A percentile compares a stretch with the other conserved stretches of the same genome.
phyloP scores from a whole-genome alignment of 2,113 vertebrate species.

The Sarotherodon lohbergeri region DNA sequence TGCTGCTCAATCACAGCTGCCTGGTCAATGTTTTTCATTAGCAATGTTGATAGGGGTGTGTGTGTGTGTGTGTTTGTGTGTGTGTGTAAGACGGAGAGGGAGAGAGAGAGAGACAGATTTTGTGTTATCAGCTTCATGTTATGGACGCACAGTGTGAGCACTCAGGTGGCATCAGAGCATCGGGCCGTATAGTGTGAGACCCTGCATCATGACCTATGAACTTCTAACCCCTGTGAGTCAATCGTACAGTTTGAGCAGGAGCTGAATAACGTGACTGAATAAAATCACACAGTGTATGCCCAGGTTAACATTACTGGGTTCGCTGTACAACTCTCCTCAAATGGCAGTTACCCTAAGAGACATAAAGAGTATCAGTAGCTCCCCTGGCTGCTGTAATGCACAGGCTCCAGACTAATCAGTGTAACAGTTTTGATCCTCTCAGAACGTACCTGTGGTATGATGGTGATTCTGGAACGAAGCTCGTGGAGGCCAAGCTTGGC shows the following conservation, averaged over 20 bases:
- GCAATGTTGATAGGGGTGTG: neutral
- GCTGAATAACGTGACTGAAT: neutral
- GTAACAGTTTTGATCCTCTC: neutral
- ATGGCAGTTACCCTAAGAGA: neutral
- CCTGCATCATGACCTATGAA: neutral
- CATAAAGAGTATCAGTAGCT: neutral
- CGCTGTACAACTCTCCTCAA: neutral
- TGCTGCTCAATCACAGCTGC: neutral
- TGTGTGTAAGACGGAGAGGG: neutral
- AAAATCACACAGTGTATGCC: neutral
- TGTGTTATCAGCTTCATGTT: neutral
- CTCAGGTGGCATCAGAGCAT: neutral
- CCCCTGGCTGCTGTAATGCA: neutral
- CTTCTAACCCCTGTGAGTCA: accelerated
- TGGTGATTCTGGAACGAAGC: constrained; percentile 89
- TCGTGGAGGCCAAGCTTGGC: constrained; percentile 87
- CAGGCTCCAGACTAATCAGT: neutral
- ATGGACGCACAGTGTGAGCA: neutral
- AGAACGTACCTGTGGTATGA: constrained; percentile 88
- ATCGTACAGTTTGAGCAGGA: neutral
- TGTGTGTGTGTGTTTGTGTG: neutral
- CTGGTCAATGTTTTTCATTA: neutral
- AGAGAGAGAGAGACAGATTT: neutral
- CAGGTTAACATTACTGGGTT: neutral
- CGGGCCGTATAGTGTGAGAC: too few species aligned